phyloP scores from a whole-genome alignment of 2,888 invertebrate genomes.

The Sthenelais limicola region DNA sequence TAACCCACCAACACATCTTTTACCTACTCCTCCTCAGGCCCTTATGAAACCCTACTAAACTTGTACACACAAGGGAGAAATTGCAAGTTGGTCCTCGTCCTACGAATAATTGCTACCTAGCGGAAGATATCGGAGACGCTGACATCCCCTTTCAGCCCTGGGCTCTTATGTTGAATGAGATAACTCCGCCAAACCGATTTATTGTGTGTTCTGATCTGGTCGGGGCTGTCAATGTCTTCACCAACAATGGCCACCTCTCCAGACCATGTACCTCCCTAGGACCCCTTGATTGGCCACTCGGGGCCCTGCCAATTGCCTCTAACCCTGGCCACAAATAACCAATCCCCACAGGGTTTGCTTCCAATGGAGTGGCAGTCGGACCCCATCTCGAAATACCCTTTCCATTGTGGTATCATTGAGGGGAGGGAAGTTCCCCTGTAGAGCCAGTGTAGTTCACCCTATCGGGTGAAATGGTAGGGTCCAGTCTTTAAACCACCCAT shows the following conservation, averaged over 20 bases:
- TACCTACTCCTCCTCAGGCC: neutral
- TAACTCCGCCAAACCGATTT: conserved; percentile 8
- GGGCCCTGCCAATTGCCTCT: too few relatives aligned
- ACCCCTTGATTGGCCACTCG: neutral
- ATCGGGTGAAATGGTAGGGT: conserved; percentile 5
- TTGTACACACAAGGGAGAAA: neutral
- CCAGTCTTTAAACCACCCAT: neutral
- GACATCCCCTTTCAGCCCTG: neutral
- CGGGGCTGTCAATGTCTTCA: too few relatives aligned
- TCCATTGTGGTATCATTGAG: neutral
- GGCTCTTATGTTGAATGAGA: neutral
- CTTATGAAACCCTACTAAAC: neutral
- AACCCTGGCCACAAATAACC: conserved; percentile 12
- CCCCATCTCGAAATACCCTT: neutral
- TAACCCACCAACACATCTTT: too few relatives aligned
- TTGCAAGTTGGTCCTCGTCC: neutral
- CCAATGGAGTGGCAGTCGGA: neutral
- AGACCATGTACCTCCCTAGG: neutral
- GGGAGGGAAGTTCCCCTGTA: neutral
- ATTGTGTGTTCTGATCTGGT: conserved; percentile 20
- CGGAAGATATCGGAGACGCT: neutral
- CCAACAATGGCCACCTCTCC: neutral
- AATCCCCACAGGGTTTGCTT: neutral
- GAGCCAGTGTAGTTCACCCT: neutral
- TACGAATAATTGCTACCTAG: neutral